Evolutionary conservation across 1,140 invertebrate species (phyloP), one percentile per base, ranked within the genome.

Genomic region (Phenacoccus solenopsis): DNA sequence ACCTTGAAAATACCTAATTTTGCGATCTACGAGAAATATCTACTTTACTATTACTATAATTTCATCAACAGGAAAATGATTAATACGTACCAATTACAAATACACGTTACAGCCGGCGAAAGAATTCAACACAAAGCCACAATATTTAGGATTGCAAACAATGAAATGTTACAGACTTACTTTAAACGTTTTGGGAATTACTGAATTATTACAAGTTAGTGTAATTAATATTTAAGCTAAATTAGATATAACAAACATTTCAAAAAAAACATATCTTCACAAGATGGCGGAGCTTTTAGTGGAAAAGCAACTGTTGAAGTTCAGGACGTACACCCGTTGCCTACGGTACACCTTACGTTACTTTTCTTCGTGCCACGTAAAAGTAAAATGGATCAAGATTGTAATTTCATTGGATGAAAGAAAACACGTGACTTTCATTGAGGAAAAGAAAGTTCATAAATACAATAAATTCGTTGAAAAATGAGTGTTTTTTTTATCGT

Each of bases 201-300:
- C 3, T 16, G 16, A 9, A 49, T 4, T 49, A 9, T 9, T 5
- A n/a, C 20, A 49, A 5, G 20, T 16, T 49, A n/a, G 20, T 49
- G 38, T 9, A 7, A 49, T 16, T 49, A n/a, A 49, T 49, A 4
- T 49, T 49, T 16, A 2, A 49, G 16, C 16, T 49, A 49, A 16
- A 49, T 49, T 25, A 64, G 25, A 27, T 64, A 64, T 64, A 25
- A 64, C 25, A 25, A 64, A 64, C 21, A 24, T 64, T 64, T 64
- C 10, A 64, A 24, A 20, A 27, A 64, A 27, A 64, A 64, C 59
- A 64, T 64, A 25, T 25, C 25, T 64, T 64, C 16, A 64, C 59
- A 64, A 64, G 59, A 64, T 64, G 59, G 59, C 59, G 59, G 59
- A 64, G 25, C 59, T 24, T 25, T 64, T 4, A 20, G 25, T 25